A percentile compares a stretch with the other conserved stretches of the same genome.
These are phyloP conservation scores for Amblyraja radiata DNA, from an alignment of 2,797 vertebrate species.

Conservation along the genomic window DNA sequence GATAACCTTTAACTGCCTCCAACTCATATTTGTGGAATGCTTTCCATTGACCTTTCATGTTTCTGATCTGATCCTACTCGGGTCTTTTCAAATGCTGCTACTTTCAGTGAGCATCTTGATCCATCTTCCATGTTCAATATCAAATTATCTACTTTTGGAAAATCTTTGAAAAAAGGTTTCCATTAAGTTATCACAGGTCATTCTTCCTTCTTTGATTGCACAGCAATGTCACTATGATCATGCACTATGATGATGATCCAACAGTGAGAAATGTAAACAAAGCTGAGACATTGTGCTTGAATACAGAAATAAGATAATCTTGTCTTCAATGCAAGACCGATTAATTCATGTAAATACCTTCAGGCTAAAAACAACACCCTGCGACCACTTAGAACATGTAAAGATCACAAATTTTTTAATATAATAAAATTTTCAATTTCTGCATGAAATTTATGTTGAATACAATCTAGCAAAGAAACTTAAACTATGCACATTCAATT, in stretches of 20 bases:
- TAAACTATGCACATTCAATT: background rate
- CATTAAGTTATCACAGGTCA: background rate
- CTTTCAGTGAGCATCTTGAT: background rate
- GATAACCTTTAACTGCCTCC: background rate
- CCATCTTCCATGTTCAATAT: background rate
- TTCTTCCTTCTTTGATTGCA: background rate
- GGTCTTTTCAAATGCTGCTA: background rate
- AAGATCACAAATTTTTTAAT: background rate
- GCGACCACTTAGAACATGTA: background rate
- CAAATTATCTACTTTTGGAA: background rate
- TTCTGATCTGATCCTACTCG: background rate
- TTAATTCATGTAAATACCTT: background rate
- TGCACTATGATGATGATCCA: background rate
- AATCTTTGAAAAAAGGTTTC: background rate
- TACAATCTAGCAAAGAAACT: background rate
- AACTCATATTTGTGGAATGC: background rate
- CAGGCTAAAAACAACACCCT: background rate
- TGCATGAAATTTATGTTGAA: background rate
- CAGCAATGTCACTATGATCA: background rate
- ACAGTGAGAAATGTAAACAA: background rate
- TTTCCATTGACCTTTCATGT: background rate
- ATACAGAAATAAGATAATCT: background rate
- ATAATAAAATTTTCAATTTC: background rate
- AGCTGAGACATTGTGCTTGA: background rate
- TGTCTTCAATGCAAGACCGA: background rate